These are phyloP conservation scores for Etheostoma nigrum DNA, from an alignment of 2,797 vertebrate genomes.

Conservation along the genomic window DNA sequence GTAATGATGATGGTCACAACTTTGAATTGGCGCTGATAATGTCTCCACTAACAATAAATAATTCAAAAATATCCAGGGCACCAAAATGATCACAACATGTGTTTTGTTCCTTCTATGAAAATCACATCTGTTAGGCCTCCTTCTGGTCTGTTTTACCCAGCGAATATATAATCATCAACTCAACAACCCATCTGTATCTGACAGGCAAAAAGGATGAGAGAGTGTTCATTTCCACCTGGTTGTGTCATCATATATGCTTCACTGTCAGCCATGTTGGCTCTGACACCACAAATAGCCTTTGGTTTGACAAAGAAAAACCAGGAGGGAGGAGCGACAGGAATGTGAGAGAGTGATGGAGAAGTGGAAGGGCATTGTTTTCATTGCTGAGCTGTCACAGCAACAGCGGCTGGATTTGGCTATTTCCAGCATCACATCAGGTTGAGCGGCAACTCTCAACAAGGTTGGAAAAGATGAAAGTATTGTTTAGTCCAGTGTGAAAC, in stretches of 20 bases:
- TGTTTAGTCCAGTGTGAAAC: constrained; percentile 32
- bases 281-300: constrained; percentile 44
- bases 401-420: constrained; percentile 38
- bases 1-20: neutral
- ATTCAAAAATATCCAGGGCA: neutral
- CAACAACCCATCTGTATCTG: constrained; percentile 12
- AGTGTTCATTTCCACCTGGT: constrained; percentile 54
- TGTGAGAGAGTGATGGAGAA: constrained; percentile 17
- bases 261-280: constrained; percentile 58
- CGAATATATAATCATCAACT: constrained; percentile 24
- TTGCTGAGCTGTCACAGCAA: constrained; percentile 55
- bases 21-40: neutral
- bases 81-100: neutral
- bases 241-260: constrained; percentile 54
- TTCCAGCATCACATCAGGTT: constrained; percentile 36
- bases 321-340: constrained; percentile 1
- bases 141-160: constrained; percentile 7
- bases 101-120: neutral
- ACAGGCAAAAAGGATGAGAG: constrained; percentile 27
- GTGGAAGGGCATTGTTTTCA: constrained; percentile 46
- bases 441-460: constrained; percentile 2
- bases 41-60: neutral
- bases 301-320: constrained; percentile 28
- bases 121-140: neutral
- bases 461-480: constrained; percentile 17